Percentiles rank a stretch among this genome's conserved stretches.
Conservation (phyloP, 2,797 vertebrate genomes). For the Pampus argenteus region DNA sequence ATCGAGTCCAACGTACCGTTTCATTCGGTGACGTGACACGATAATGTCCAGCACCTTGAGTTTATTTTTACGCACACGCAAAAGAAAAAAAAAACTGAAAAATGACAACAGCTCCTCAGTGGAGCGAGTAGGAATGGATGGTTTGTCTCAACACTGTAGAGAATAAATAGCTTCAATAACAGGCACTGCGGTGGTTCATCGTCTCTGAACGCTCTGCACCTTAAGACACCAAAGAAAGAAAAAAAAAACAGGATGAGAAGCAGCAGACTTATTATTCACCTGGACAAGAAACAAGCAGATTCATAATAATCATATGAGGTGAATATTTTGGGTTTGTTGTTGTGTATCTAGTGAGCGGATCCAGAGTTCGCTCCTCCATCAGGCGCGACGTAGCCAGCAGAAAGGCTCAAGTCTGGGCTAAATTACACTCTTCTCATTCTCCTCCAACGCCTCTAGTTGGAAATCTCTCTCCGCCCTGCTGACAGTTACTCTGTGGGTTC, state of each 20-base stretch:
- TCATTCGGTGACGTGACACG: slow-evolving; percentile 56
- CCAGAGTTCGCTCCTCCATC: background rate
- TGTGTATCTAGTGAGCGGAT: too few species aligned
- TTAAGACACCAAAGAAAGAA: slow-evolving; percentile 23
- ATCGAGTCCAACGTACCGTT: slow-evolving; percentile 51
- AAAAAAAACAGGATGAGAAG: background rate
- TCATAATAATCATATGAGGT: too few species aligned
- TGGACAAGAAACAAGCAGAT: too few species aligned
- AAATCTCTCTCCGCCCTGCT: slow-evolving; percentile 31
- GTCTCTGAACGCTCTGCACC: slow-evolving; percentile 62
- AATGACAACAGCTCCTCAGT: slow-evolving; percentile 31
- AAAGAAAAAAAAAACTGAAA: slow-evolving; percentile 8
- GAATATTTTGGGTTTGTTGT: background rate
- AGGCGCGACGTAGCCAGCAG: slow-evolving; percentile 2
- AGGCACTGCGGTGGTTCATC: slow-evolving; percentile 71
- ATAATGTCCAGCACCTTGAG: slow-evolving; percentile 52
- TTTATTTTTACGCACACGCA: slow-evolving; percentile 25
- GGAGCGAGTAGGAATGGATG: slow-evolving; percentile 33
- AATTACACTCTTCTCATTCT: slow-evolving; percentile 32
- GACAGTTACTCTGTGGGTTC: slow-evolving; percentile 25
- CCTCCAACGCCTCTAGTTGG: slow-evolving; percentile 18
- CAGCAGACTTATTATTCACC: too few species aligned
- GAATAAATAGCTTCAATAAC: slow-evolving; percentile 67
- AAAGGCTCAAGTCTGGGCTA: slow-evolving; percentile 24
- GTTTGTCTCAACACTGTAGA: slow-evolving; percentile 51